Evolutionary conservation across 2,888 invertebrate species (phyloP), one percentile per base, ranked within the genome.

Genomic region (Scaptomyza cyrtandrae): DNA sequence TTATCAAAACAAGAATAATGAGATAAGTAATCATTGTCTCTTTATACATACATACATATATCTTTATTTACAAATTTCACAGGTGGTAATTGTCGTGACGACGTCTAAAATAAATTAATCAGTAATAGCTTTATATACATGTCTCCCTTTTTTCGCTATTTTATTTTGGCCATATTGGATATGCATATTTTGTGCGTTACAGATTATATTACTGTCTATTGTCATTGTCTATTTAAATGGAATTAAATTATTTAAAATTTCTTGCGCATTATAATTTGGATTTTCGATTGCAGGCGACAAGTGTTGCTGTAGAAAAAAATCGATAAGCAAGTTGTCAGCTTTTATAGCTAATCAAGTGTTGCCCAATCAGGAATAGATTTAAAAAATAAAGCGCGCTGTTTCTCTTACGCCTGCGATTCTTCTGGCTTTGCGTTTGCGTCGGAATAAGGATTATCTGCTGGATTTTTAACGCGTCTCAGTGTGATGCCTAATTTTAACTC

Each of bases 401-500:
- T 29, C 11, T 13, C 5, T 60, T 70, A 89, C 31, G 75, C 90
- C 16, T 84, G 71, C 9, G 90, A 90, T 60, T 90, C 90, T 1
- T 81, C 75, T 5, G 72, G 83, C 6, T 78, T 68, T 6, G 72
- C 35, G 29, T 77, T 82, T 6, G 63, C 69, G 4, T 75, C 83
- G 1, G 86, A 79, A 62, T 66, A 87, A 0, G 82, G 88, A 75
- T 89, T 90, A 50, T 89, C 81, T 6, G 73, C 77, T 0, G 86
- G 77, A 59, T 84, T 82, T 57, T 88, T 89, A 0, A 77, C 75
- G 1, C 87, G 77, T 7, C 88, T 58, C 7, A 88, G 37, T 1
- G 89, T 89, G 3, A 89, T 76, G 5, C 90, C 89, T 61, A 90
- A 60, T 64, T 89, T 89, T 0, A 89, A 58, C 54, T 89, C 89